Evolutionary conservation across 2,888 invertebrate species (phyloP).

Genomic region (Oeneis ivallda): DNA sequence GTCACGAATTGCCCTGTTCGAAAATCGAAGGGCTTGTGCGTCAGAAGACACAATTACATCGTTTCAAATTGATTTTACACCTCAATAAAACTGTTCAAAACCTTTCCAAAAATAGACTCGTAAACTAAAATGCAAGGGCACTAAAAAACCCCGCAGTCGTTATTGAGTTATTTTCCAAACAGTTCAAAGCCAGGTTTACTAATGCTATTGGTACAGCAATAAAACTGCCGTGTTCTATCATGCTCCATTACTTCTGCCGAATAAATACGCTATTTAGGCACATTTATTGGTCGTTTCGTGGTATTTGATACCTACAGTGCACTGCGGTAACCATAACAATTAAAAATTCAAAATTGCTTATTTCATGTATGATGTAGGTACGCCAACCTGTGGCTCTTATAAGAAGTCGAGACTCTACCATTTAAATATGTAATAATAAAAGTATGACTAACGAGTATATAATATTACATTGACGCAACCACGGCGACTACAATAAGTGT

Average conservation of each 20-base stretch:
- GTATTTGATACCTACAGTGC: constrained; percentile 38
- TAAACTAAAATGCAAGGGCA: constrained; percentile 17
- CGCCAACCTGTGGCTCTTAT: background rate
- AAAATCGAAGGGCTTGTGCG: background rate
- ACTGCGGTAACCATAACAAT: constrained; percentile 19
- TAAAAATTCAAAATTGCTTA: too few relatives aligned
- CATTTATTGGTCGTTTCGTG: constrained; percentile 58
- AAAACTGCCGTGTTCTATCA: constrained; percentile 64
- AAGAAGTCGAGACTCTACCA: too few relatives aligned
- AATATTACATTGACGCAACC: too few relatives aligned
- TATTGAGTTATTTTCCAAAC: constrained; percentile 36
- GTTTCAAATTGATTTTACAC: background rate
- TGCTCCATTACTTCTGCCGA: constrained; percentile 63
- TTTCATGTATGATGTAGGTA: too few relatives aligned
- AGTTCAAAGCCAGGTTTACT: constrained; percentile 40
- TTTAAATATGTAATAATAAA: too few relatives aligned
- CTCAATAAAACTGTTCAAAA: background rate
- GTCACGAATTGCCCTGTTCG: background rate
- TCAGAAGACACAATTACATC: background rate
- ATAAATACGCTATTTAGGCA: constrained; percentile 62
- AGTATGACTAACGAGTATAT: too few relatives aligned
- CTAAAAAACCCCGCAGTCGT: constrained; percentile 21
- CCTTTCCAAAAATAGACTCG: constrained; percentile 22
- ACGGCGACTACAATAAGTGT: too few relatives aligned
- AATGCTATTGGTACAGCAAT: constrained; percentile 62